Conservation (phyloP, 2,113 vertebrate species). For the Pycnonotus jocosus region DNA sequence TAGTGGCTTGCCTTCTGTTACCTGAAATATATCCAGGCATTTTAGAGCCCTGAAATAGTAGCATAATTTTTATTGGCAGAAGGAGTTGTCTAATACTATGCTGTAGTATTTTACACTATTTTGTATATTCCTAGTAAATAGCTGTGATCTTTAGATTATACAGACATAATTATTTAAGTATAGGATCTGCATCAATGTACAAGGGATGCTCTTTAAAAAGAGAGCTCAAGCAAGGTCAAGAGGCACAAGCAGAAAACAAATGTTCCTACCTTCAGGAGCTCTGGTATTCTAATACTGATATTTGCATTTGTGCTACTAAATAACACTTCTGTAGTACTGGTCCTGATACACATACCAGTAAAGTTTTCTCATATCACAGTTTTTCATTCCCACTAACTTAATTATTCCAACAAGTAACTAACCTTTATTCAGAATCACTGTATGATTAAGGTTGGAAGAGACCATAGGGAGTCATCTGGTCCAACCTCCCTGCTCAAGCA, state of each 20-base stretch:
- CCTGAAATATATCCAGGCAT: neutral
- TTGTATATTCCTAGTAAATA: neutral
- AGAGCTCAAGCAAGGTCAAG: no score
- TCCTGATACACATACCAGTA: accelerated
- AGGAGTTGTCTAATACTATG: neutral
- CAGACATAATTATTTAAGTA: neutral
- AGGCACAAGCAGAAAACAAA: accelerated
- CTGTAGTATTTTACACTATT: neutral
- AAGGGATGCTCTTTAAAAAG: neutral
- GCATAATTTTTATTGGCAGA: neutral
- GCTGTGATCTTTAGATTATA: neutral
- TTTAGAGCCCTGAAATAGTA: neutral
- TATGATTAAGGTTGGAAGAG: neutral
- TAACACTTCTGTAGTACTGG: neutral
- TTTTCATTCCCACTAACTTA: neutral
- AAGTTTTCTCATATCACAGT: neutral
- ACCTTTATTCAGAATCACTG: neutral
- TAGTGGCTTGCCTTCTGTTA: neutral
- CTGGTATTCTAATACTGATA: neutral
- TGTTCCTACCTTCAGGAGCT: neutral
- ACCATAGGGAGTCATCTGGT: neutral
- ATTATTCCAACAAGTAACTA: neutral
- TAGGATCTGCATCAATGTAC: neutral
- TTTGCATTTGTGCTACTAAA: neutral
- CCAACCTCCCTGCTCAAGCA: neutral